Evolutionary conservation across 2,113 vertebrate genomes (phyloP).

Genomic region (Austrofundulus limnaeus): DNA sequence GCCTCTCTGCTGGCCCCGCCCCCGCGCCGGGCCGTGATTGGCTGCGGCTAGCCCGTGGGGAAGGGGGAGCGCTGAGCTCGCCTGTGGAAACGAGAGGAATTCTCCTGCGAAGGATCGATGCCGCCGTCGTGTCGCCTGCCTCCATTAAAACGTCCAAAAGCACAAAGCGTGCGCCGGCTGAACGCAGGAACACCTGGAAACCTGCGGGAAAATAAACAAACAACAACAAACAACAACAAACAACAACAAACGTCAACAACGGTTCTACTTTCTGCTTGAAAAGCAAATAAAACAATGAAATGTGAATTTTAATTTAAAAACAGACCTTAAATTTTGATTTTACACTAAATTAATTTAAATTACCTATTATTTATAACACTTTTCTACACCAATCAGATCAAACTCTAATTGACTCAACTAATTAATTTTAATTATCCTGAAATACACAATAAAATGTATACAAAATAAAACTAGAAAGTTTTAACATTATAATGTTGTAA

Average conservation of each 20-base stretch:
- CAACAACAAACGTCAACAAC: no score
- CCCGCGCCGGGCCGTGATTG: slow-evolving; percentile 75
- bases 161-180: slow-evolving; percentile 58
- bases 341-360: not conserved
- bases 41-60: slow-evolving; percentile 80
- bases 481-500: no score
- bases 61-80: slow-evolving; percentile 77
- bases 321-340: no score
- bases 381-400: slow-evolving; percentile 11
- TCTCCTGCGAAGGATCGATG: slow-evolving; percentile 79
- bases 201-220: slow-evolving; percentile 53
- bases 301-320: no score
- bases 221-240: not conserved
- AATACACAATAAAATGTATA: no score
- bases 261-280: not conserved
- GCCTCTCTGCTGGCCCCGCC: slow-evolving; percentile 79
- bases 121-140: slow-evolving; percentile 77
- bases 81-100: slow-evolving; percentile 77
- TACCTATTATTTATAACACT: not conserved
- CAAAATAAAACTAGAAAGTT: not conserved
- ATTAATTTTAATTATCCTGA: not conserved
- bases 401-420: not conserved
- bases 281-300: not conserved
- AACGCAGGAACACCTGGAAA: slow-evolving; percentile 65
- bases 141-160: slow-evolving; percentile 74